Conservation (phyloP, 2,797 vertebrate genomes). For the Channa striata region DNA sequence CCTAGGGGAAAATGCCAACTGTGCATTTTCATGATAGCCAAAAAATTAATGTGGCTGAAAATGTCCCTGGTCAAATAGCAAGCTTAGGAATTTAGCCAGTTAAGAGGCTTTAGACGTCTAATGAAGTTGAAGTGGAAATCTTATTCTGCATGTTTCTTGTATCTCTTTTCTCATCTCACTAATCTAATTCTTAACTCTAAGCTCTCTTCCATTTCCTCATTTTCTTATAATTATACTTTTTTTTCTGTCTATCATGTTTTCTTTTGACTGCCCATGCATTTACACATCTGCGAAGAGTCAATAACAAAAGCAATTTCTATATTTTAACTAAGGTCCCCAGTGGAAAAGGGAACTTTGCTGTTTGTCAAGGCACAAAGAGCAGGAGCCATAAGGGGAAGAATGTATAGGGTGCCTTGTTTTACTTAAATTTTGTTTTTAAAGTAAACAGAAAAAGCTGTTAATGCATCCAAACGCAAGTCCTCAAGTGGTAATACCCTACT, state of each 20-base stretch:
- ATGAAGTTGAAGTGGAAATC: constrained; percentile 36
- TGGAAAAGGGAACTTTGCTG: constrained; percentile 4
- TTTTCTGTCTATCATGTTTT: constrained; percentile 32
- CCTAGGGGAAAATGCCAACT: constrained; percentile 69
- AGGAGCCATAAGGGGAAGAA: background rate
- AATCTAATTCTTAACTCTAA: constrained; percentile 45
- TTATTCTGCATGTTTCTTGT: background rate
- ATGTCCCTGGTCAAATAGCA: constrained; percentile 43
- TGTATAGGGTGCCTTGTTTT: background rate
- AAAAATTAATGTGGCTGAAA: constrained; percentile 61
- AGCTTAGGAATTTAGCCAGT: constrained; percentile 21
- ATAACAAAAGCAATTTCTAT: constrained; percentile 7
- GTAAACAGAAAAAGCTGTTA: no score
- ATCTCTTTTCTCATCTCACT: constrained; percentile 12
- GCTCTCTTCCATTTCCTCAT: constrained; percentile 67
- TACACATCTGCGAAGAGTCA: constrained; percentile 33
- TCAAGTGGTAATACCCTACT: background rate
- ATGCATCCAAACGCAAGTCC: background rate
- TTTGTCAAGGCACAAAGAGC: background rate
- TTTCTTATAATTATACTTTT: constrained; percentile 28
- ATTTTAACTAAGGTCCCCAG: constrained; percentile 22
- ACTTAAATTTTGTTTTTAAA: no score
- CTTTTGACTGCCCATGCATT: constrained; percentile 38
- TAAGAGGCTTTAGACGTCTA: constrained; percentile 7
- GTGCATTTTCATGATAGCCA: constrained; percentile 57